A percentile compares a stretch with the other conserved stretches of the same genome.
phyloP scores from a whole-genome alignment of 1,140 invertebrate genomes.

The Drosophila busckii region DNA sequence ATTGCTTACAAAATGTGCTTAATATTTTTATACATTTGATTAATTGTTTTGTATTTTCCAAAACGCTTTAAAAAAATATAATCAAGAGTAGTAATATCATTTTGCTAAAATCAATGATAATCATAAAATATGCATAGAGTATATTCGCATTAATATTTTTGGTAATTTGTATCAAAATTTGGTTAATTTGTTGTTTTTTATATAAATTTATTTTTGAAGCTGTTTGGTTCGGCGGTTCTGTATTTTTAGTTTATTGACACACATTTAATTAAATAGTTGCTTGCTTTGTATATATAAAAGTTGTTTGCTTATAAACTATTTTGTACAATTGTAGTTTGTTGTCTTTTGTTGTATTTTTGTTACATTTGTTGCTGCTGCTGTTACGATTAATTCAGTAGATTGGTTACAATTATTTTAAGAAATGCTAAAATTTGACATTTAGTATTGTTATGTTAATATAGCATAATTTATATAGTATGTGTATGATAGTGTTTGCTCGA shows the following conservation, averaged over 20 bases:
- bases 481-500: slow-evolving; percentile 31
- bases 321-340: slow-evolving; percentile 74
- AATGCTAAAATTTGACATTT: slow-evolving; percentile 67
- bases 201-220: slow-evolving; percentile 18
- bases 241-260: slow-evolving; percentile 42
- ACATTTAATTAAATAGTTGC: slow-evolving; percentile 16
- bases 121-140: slow-evolving; percentile 46
- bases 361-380: slow-evolving; percentile 50
- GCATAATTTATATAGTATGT: slow-evolving; percentile 37
- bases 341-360: slow-evolving; percentile 64
- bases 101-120: slow-evolving; percentile 67
- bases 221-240: slow-evolving; percentile 54
- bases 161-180: slow-evolving; percentile 56
- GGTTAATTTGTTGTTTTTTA: slow-evolving; percentile 8
- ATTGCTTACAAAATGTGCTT: slow-evolving; percentile 54
- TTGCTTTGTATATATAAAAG: slow-evolving; percentile 58
- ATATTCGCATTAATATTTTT: slow-evolving; percentile 16
- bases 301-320: slow-evolving; percentile 63
- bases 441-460: slow-evolving; percentile 45
- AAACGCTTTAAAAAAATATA: slow-evolving; percentile 31
- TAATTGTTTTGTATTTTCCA: slow-evolving; percentile 35
- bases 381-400: slow-evolving; percentile 19
- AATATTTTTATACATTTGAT: slow-evolving; percentile 47
- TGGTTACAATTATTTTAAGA: slow-evolving; percentile 35
- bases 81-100: slow-evolving; percentile 59